These are phyloP conservation scores for Leptarthrus brevirostris DNA, from an alignment of 2,888 invertebrate species.

Conservation along the genomic window DNA sequence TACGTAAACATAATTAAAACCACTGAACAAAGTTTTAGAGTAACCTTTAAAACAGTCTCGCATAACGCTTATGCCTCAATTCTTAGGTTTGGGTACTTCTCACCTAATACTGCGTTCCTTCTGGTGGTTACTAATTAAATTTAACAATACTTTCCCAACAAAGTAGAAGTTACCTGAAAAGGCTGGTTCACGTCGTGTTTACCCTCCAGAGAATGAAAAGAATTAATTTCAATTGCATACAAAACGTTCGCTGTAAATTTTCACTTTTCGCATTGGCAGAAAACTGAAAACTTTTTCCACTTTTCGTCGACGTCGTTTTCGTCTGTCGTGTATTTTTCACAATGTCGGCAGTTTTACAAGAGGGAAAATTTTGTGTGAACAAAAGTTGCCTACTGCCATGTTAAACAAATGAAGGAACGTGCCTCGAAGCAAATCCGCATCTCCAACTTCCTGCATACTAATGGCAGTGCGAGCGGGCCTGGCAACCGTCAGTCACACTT, in stretches of 20 bases:
- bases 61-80: too few relatives aligned
- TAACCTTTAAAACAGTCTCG: too few relatives aligned
- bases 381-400: conserved; percentile 27
- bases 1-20: too few relatives aligned
- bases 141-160: not conserved
- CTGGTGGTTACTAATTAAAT: conserved; percentile 29
- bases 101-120: not conserved
- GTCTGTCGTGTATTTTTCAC: not conserved
- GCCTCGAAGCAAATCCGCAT: conserved; percentile 7
- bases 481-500: not conserved
- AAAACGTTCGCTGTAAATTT: conserved; percentile 2
- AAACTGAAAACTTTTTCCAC: not conserved
- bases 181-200: conserved; percentile 23
- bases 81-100: too few relatives aligned
- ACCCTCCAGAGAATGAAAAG: conserved; percentile 18
- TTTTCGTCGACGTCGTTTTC: not conserved
- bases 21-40: too few relatives aligned
- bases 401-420: conserved; percentile 42
- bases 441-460: conserved; percentile 28
- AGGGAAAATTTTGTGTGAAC: not conserved
- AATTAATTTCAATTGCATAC: conserved; percentile 36
- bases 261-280: not conserved
- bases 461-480: not conserved
- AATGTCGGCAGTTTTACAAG: conserved; percentile 9
- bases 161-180: not conserved